Evolutionary conservation across 2,797 vertebrate genomes (phyloP).

Genomic region (Glyptemys insculpta): DNA sequence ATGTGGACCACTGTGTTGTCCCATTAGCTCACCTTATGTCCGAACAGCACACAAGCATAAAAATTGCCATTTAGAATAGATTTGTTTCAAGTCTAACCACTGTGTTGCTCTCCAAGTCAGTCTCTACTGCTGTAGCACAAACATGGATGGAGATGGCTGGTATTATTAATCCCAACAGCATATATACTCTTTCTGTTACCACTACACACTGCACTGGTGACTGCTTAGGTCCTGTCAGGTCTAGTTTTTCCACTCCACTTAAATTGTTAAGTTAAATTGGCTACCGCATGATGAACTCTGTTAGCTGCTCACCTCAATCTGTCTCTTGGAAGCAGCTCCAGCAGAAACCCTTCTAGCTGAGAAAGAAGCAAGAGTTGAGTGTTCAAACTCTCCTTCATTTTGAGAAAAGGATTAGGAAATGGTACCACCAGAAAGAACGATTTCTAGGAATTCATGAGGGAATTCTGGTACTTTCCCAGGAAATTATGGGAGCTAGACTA

Average conservation of each 20-base stretch:
- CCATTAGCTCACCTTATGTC: neutral
- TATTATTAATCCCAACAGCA: neutral
- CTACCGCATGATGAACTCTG: neutral
- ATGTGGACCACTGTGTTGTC: fast-evolving
- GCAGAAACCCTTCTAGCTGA: neutral
- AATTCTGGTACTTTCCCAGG: neutral
- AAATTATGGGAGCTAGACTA: neutral
- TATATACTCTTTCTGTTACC: neutral
- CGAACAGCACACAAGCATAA: neutral
- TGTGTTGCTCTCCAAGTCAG: neutral
- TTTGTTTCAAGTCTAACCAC: neutral
- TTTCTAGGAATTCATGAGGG: neutral
- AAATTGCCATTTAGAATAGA: neutral
- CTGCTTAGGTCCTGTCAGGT: neutral
- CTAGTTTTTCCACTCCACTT: neutral
- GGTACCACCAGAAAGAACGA: neutral
- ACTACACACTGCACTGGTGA: neutral
- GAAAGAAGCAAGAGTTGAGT: neutral
- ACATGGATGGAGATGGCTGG: neutral
- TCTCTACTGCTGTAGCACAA: neutral
- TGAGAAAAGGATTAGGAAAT: fast-evolving
- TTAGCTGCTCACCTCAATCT: neutral
- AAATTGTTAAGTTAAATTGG: neutral
- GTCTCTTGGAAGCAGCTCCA: neutral
- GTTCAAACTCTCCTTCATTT: neutral